phyloP scores from a whole-genome alignment of 1,140 invertebrate species.

The Trypoxylus dichotomus region DNA sequence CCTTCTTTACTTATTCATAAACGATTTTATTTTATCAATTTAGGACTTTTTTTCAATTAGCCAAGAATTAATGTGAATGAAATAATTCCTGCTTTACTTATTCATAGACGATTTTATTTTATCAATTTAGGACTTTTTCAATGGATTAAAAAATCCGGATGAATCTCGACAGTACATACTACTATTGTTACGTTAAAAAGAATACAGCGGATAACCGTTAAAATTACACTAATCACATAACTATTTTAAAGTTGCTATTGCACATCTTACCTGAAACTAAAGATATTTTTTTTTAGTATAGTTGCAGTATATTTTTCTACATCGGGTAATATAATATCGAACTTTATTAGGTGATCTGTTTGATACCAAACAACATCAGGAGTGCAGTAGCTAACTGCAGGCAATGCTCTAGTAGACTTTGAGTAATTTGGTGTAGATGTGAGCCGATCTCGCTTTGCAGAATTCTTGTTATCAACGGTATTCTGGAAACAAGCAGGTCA shows the following conservation, averaged over 20 bases:
- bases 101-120: too few relatives aligned
- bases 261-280: constrained; percentile 41
- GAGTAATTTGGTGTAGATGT: neutral
- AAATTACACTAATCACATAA: too few relatives aligned
- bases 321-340: constrained; percentile 40
- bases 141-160: too few relatives aligned
- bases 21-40: too few relatives aligned
- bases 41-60: too few relatives aligned
- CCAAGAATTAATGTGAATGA: too few relatives aligned
- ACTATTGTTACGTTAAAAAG: too few relatives aligned
- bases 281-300: constrained; percentile 37
- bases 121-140: too few relatives aligned
- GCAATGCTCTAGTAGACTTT: constrained; percentile 37
- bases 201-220: too few relatives aligned
- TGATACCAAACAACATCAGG: constrained; percentile 45
- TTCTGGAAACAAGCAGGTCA: neutral
- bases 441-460: neutral
- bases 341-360: constrained; percentile 38
- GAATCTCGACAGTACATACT: too few relatives aligned
- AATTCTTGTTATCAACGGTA: neutral
- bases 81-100: too few relatives aligned
- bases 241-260: neutral
- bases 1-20: too few relatives aligned
- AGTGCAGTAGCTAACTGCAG: constrained; percentile 39
- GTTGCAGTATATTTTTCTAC: constrained; percentile 35